Evolutionary conservation across 1,140 invertebrate species (phyloP).

Genomic region (Lamellibrachia luymesi): DNA sequence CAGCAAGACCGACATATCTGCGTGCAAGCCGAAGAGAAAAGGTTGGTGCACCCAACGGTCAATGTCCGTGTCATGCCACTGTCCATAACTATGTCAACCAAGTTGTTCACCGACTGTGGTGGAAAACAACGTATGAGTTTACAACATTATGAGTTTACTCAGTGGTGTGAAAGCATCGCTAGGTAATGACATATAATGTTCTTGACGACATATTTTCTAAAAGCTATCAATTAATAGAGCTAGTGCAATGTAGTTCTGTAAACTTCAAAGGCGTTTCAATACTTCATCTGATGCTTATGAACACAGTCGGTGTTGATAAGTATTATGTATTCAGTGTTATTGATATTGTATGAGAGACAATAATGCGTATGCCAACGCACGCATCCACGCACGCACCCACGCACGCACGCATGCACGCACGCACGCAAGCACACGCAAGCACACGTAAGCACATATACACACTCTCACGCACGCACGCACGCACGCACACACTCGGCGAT

Average conservation of each 20-base stretch:
- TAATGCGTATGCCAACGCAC: background rate
- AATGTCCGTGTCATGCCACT: background rate
- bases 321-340: too few relatives aligned
- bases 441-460: background rate
- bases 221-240: background rate
- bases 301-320: background rate
- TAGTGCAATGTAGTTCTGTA: too few relatives aligned
- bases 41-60: constrained; percentile 6
- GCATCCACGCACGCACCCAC: background rate
- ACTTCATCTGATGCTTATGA: background rate
- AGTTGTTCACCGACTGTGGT: background rate
- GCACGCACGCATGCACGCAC: background rate
- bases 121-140: background rate
- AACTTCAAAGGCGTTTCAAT: too few relatives aligned
- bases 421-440: background rate
- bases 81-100: background rate
- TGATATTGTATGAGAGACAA: too few relatives aligned
- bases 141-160: background rate
- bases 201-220: background rate
- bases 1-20: constrained; percentile 18
- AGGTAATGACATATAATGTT: background rate
- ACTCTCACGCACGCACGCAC: background rate
- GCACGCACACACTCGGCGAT: constrained; percentile 16
- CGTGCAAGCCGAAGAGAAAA: constrained; percentile 25
- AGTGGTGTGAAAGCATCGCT: background rate